Conservation (phyloP, 1,140 invertebrate genomes). For the Trachymyrmex septentrionalis region DNA sequence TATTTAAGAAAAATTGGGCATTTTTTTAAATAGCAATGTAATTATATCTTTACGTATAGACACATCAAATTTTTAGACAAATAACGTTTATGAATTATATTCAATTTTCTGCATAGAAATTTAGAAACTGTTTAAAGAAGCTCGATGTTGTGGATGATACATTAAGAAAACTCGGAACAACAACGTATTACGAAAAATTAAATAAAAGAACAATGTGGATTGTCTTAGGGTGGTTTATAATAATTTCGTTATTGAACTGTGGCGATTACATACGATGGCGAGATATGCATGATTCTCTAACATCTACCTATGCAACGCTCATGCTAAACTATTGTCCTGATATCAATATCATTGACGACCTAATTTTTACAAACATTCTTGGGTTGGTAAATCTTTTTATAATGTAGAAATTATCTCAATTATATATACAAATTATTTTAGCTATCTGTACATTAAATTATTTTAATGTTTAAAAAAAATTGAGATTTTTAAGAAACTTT, state of each 20-base stretch:
- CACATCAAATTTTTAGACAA: neutral
- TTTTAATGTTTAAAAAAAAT: neutral
- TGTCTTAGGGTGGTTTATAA: neutral
- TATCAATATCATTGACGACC: slow-evolving; percentile 23
- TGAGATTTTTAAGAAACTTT: neutral
- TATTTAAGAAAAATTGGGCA: neutral
- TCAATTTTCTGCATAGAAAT: slow-evolving; percentile 12
- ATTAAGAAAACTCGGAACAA: slow-evolving; percentile 3
- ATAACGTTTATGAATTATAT: neutral
- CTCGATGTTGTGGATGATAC: slow-evolving; percentile 23
- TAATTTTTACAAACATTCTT: slow-evolving; percentile 32
- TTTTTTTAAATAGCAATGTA: neutral
- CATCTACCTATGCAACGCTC: neutral
- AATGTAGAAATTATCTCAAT: neutral
- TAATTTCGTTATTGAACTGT: slow-evolving; percentile 16
- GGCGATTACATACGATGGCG: neutral
- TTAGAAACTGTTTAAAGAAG: slow-evolving; percentile 27
- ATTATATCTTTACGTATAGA: neutral
- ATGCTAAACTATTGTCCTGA: neutral
- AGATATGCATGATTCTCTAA: neutral
- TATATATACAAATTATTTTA: slow-evolving; percentile 11
- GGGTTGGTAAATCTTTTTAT: slow-evolving; percentile 11
- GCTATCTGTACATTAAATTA: neutral
- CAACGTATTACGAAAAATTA: slow-evolving; percentile 18
- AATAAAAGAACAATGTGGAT: neutral